These are phyloP conservation scores for Hypanus sabinus DNA, from an alignment of 2,113 vertebrate species.

Conservation along the genomic window DNA sequence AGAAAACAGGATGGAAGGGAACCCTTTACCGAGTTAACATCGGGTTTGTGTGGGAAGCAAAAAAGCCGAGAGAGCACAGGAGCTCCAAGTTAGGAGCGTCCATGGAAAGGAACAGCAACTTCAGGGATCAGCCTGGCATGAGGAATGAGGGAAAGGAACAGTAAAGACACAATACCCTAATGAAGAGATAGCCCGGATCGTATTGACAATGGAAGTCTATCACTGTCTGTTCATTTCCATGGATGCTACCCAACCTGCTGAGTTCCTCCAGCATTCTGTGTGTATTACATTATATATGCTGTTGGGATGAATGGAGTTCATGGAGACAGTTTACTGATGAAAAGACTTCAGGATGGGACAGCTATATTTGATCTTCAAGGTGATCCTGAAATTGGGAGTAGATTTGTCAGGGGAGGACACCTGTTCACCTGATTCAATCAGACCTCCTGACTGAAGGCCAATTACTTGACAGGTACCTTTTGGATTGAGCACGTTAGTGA, in stretches of 20 bases:
- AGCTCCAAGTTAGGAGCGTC: too few species aligned
- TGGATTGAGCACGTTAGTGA: background rate
- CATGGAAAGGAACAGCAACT: background rate
- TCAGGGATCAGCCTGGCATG: background rate
- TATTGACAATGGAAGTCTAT: background rate
- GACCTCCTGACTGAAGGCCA: background rate
- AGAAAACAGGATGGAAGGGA: background rate
- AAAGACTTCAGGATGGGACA: background rate
- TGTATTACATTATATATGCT: background rate
- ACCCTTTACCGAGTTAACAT: background rate
- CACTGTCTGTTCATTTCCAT: too few species aligned
- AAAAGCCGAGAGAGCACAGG: background rate
- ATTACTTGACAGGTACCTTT: background rate
- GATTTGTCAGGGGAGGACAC: background rate
- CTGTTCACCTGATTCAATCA: background rate
- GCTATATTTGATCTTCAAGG: background rate
- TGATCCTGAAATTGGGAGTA: background rate
- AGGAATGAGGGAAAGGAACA: background rate
- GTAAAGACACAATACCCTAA: background rate
- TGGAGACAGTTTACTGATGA: background rate
- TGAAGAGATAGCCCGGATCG: background rate
- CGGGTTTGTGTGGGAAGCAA: too few species aligned
- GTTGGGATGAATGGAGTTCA: background rate
- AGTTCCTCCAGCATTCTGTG: too few species aligned
- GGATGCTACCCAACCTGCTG: too few species aligned